Conservation (phyloP, 2,113 vertebrate species). For the Jaculus jaculus region DNA sequence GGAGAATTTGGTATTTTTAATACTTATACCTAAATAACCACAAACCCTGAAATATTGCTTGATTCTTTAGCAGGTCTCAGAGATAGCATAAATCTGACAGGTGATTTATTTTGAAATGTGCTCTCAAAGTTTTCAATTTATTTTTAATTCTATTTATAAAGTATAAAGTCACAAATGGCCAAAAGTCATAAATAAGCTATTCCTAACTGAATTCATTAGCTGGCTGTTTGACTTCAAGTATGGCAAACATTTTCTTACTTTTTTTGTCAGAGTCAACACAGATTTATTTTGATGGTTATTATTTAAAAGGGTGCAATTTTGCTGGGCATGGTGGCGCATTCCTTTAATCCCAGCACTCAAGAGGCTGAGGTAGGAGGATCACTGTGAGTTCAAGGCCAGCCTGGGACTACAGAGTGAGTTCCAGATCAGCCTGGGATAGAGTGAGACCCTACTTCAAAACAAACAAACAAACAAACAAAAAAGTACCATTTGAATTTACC, state of each 20-base stretch:
- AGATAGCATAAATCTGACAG: neutral
- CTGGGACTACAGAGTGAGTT: too few relatives aligned
- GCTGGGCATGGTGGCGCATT: too few relatives aligned
- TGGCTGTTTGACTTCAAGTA: neutral
- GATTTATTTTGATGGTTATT: slow-evolving; percentile 2
- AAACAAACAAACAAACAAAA: too few relatives aligned
- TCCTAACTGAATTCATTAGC: slow-evolving; percentile 1
- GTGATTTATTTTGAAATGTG: neutral
- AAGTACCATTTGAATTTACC: neutral
- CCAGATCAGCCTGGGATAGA: too few relatives aligned
- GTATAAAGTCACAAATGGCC: too few relatives aligned
- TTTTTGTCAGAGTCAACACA: slow-evolving; percentile 1
- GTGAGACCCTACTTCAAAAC: too few relatives aligned
- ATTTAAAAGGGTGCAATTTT: slow-evolving; percentile 50
- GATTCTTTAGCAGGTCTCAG: neutral
- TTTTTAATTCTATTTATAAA: slow-evolving; percentile 23
- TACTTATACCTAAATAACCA: neutral
- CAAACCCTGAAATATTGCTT: neutral
- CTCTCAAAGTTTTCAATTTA: neutral
- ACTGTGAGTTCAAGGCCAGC: too few relatives aligned
- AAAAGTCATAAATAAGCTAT: neutral
- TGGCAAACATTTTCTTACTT: neutral
- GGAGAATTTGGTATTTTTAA: neutral
- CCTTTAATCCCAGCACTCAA: too few relatives aligned
- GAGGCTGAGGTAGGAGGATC: too few relatives aligned